phyloP scores from a whole-genome alignment of 2,888 invertebrate genomes.

The Drosophila mayaguana region DNA sequence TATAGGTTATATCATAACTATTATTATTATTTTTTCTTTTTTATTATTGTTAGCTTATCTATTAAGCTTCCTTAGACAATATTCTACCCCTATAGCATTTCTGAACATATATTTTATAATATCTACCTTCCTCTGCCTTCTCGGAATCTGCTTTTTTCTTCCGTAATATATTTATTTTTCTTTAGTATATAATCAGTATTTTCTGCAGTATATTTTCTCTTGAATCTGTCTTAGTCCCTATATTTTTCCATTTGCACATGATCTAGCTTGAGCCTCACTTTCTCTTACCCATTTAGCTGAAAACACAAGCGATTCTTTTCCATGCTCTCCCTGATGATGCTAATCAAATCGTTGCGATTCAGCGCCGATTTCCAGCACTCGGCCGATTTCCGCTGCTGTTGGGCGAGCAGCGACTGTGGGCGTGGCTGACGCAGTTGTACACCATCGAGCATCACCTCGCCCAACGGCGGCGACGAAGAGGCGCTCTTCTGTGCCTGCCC shows the following conservation, averaged over 20 bases:
- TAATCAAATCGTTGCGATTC: slow-evolving; percentile 92
- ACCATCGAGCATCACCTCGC: slow-evolving; percentile 78
- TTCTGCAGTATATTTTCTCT: too few species aligned
- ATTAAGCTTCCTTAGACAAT: too few species aligned
- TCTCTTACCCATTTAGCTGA: slow-evolving; percentile 90
- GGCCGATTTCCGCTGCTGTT: slow-evolving; percentile 79
- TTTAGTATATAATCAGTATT: too few species aligned
- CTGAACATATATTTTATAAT: too few species aligned
- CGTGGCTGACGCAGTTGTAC: slow-evolving; percentile 81
- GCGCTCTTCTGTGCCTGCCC: slow-evolving; percentile 57
- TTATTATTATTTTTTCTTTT: too few species aligned
- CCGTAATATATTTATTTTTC: too few species aligned
- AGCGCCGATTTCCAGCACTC: slow-evolving; percentile 89
- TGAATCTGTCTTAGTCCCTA: background rate
- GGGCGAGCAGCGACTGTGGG: slow-evolving; percentile 61
- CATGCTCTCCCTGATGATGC: slow-evolving; percentile 96
- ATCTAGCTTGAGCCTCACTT: background rate
- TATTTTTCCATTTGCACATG: background rate
- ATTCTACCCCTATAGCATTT: too few species aligned
- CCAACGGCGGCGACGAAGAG: slow-evolving; percentile 67
- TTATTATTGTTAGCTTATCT: too few species aligned
- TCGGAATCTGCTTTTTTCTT: too few species aligned
- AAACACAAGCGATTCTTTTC: slow-evolving; percentile 95
- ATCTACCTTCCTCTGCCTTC: too few species aligned
- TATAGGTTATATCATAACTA: too few species aligned